Percentiles rank a stretch among this genome's conserved stretches.
These are phyloP conservation scores for Agrotis segetum DNA, from an alignment of 2,888 invertebrate genomes.

Conservation along the genomic window DNA sequence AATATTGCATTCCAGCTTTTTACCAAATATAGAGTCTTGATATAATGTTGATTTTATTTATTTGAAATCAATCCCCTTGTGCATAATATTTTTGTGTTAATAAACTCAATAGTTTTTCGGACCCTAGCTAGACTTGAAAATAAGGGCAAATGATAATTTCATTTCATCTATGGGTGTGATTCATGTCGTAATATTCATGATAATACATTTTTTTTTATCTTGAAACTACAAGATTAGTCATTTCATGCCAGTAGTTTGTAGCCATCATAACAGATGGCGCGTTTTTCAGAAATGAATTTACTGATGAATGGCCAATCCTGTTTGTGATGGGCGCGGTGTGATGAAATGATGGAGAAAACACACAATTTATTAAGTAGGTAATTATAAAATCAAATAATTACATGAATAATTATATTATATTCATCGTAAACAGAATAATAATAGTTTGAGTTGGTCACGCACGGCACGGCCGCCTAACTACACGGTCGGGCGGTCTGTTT, in stretches of 20 bases:
- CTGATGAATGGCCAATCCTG: background rate
- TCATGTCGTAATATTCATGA: slow-evolving; percentile 3
- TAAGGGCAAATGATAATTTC: background rate
- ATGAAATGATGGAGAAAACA: background rate
- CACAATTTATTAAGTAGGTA: too few species aligned
- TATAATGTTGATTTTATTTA: slow-evolving; percentile 67
- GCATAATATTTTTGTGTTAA: background rate
- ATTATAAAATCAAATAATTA: too few species aligned
- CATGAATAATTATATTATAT: too few species aligned
- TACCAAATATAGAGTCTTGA: slow-evolving; percentile 83
- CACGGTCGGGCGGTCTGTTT: too few species aligned
- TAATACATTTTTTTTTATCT: slow-evolving; percentile 26
- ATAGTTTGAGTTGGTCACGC: too few species aligned
- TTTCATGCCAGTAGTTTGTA: slow-evolving; percentile 12
- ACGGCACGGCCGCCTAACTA: too few species aligned
- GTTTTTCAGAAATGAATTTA: slow-evolving; percentile 2
- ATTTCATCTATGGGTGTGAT: background rate
- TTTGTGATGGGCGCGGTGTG: background rate
- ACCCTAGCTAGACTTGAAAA: background rate
- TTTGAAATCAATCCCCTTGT: slow-evolving; percentile 14
- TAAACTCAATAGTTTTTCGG: background rate
- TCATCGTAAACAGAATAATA: too few species aligned
- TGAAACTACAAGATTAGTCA: background rate
- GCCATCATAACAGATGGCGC: slow-evolving; percentile 50
- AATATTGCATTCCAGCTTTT: slow-evolving; percentile 88